Conservation (phyloP, 2,888 invertebrate genomes). For the Patella pellucida region DNA sequence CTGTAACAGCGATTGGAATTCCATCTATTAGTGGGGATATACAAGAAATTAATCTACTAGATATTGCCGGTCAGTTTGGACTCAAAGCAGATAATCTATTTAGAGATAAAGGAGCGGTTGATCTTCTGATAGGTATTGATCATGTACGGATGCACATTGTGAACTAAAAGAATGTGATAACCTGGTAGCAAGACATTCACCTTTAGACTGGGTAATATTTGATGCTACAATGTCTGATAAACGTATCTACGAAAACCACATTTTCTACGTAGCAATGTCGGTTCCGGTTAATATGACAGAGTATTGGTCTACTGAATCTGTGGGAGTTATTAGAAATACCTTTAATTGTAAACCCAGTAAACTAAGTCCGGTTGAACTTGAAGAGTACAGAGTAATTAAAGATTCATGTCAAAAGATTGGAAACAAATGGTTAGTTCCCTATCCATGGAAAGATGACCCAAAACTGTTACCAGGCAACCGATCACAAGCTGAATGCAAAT, state of each 20-base stretch:
- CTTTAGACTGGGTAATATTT: not conserved
- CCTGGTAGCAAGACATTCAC: not conserved
- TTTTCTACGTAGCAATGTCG: not conserved
- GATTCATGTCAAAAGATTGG: constrained; percentile 1
- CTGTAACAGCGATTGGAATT: not conserved
- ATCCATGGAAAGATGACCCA: not conserved
- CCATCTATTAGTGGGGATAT: constrained; percentile 6
- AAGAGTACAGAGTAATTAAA: not conserved
- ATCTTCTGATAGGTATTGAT: not conserved
- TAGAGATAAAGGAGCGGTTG: not conserved
- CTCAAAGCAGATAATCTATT: not conserved
- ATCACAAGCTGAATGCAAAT: not conserved
- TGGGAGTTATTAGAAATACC: not conserved
- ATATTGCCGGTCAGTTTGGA: not conserved
- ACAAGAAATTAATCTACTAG: not conserved
- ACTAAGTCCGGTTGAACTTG: not conserved
- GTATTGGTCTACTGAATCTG: not conserved
- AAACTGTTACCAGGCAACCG: not conserved
- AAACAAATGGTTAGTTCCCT: not conserved
- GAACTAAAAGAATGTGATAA: not conserved
- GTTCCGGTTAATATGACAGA: not conserved
- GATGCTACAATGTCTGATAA: not conserved
- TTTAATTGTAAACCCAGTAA: not conserved
- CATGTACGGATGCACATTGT: not conserved
- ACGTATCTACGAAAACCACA: not conserved